Base-by-base conservation (phyloP, 1,140 invertebrate species). In the Cherax quadricarinatus region DNA sequence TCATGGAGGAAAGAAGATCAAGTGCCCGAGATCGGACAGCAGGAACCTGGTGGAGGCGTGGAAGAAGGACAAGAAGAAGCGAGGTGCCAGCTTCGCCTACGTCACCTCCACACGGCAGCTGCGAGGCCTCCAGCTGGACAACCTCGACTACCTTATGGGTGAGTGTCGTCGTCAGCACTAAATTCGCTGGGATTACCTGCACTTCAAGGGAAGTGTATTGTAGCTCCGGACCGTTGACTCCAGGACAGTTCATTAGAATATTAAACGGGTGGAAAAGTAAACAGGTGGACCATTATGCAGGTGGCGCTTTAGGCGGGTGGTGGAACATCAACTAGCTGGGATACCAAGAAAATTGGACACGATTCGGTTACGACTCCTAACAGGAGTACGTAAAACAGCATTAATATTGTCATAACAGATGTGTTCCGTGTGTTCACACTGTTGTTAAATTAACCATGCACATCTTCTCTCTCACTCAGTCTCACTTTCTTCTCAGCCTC, bases 11-110 rank as follows among this genome's bases (percentile, higher is more conserved):
- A 57, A 62, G 48, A 10, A 86, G n/a, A 3, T 18, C 9, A 16
- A 66, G 5, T 86, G 83, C 30, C 57, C 14, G 9, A 86, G 83
- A 48, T 4, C 12, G 24, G 83, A 86, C 41, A 62, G 83, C 6
- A 86, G 24, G 83, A 86, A 86, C 57, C 66, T 86, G 41, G 62
- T 86, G 24, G 18, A 30, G 66, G 83, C 70, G 24, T 86, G 83
- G 83, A 16, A 12, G 24, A 10, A 48, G 4, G 48, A 51, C 53
- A 82, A 57, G 48, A 9, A 30, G 70, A 4, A 16, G 24, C 7
- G 24, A 12, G 70, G 0, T 5, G 24, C n/a, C 24, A 75, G 3
- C 16, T 3, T 3, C 12, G 70, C 24, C 4, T 75, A 75, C 18
- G 80, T 51, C 53, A 82, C 53, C 53, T 21, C 14, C 18, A 49